These are phyloP conservation scores for Notothenia rossii DNA, from an alignment of 2,113 vertebrate species.

Conservation along the genomic window DNA sequence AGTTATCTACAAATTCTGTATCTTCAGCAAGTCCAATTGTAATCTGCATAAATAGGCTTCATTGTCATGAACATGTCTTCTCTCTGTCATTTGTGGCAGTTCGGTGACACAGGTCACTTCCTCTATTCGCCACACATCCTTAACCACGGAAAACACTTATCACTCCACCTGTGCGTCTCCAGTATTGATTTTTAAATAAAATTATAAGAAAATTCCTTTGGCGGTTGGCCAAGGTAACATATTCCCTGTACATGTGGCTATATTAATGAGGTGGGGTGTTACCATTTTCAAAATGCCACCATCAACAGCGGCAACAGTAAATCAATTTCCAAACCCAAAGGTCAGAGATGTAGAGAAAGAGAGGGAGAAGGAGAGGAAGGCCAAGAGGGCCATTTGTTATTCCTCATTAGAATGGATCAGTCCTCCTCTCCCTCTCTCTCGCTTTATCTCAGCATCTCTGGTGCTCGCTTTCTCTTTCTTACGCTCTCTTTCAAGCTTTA, in stretches of 20 bases:
- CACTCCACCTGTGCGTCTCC: conserved; percentile 44
- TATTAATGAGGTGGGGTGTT: conserved; percentile 85
- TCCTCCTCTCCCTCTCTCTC: conserved; percentile 38
- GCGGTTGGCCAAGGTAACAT: conserved; percentile 63
- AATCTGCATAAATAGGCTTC: conserved; percentile 18
- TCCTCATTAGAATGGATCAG: conserved; percentile 83
- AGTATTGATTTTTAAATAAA: conserved; percentile 74
- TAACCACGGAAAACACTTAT: conserved; percentile 50
- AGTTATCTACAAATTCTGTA: conserved; percentile 10
- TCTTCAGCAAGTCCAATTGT: conserved; percentile 1
- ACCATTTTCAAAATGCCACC: conserved; percentile 87
- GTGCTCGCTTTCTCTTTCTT: conserved; percentile 39
- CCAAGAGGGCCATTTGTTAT: conserved; percentile 78
- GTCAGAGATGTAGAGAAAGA: conserved; percentile 79
- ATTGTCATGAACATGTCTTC: conserved; percentile 18
- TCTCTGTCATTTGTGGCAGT: conserved; percentile 7
- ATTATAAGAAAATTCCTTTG: conserved; percentile 57
- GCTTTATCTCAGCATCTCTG: conserved; percentile 56
- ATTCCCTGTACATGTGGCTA: conserved; percentile 75
- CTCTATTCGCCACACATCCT: conserved; percentile 35
- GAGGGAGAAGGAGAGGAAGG: conserved; percentile 59
- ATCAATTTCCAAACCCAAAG: conserved; percentile 86
- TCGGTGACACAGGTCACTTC: conserved; percentile 41
- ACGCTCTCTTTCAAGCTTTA: conserved; percentile 36
- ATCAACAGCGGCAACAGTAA: conserved; percentile 83